Percentiles rank a stretch among this genome's conserved stretches.
Conservation (phyloP, 2,888 invertebrate genomes). For the Mesorhabditis sp. region DNA sequence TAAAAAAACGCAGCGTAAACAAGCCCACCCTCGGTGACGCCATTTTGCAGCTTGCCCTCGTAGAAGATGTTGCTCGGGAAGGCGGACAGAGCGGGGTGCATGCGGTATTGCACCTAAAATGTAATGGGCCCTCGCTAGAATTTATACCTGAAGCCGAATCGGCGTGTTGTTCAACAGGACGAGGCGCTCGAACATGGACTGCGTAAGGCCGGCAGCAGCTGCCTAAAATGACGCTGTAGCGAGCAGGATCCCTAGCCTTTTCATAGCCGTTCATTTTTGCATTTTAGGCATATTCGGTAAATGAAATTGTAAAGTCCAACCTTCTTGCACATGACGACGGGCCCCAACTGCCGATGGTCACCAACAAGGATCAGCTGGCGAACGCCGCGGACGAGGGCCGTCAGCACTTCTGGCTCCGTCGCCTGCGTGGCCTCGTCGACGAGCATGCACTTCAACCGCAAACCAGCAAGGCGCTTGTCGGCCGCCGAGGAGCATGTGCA, state of each 20-base stretch:
- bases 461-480: conserved; percentile 83
- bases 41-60: conserved; percentile 96
- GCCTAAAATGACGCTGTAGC: conserved; percentile 70
- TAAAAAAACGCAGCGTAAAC: too few species aligned
- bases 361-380: conserved; percentile 94
- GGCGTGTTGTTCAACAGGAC: conserved; percentile 95
- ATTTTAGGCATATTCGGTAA: background rate
- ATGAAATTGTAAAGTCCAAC: conserved; percentile 64
- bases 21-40: conserved; percentile 77
- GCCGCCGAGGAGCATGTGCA: conserved; percentile 99
- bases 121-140: background rate
- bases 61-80: conserved; percentile 99
- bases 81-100: conserved; percentile 94
- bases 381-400: conserved; percentile 93
- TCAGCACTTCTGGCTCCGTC: conserved; percentile 69
- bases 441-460: conserved; percentile 66
- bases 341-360: conserved; percentile 97
- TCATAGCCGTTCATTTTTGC: background rate
- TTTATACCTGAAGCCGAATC: conserved; percentile 80
- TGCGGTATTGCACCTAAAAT: conserved; percentile 77
- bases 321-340: conserved; percentile 86
- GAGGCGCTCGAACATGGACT: conserved; percentile 91
- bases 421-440: conserved; percentile 65
- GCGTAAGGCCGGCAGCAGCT: conserved; percentile 89
- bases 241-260: too few species aligned